phyloP scores from a whole-genome alignment of 2,797 vertebrate genomes.

The Ibycter americanus region DNA sequence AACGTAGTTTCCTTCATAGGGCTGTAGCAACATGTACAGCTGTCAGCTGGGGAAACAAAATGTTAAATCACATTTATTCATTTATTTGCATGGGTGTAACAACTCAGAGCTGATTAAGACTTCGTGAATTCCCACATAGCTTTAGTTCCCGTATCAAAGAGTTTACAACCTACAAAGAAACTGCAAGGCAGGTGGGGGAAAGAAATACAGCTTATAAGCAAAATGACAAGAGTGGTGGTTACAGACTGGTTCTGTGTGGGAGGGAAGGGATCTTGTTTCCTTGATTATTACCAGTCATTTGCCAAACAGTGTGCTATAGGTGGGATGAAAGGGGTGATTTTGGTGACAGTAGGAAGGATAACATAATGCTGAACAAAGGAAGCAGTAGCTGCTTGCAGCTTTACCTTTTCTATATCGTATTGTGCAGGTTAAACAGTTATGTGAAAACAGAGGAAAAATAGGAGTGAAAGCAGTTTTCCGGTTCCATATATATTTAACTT shows the following conservation, averaged over 20 bases:
- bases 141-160: conserved; percentile 32
- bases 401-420: not conserved
- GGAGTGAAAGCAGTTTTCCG: not conserved
- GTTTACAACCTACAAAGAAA: not conserved
- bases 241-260: not conserved
- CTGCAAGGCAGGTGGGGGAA: not conserved
- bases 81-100: conserved; percentile 40
- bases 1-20: not conserved
- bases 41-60: not conserved
- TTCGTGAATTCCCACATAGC: not conserved
- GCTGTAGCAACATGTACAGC: not conserved
- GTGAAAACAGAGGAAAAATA: not conserved
- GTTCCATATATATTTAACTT: not conserved
- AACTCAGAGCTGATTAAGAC: not conserved
- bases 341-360: not conserved
- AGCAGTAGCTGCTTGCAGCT: not conserved
- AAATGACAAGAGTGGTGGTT: not conserved
- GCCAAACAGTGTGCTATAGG: not conserved
- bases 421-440: not conserved
- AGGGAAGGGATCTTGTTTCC: not conserved
- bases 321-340: not conserved
- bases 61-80: not conserved
- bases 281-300: not conserved
- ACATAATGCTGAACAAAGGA: fast-evolving
- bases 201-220: not conserved